phyloP scores from a whole-genome alignment of 37 sponge, comb jelly and placozoan species.

The Halichondria panicea region DNA sequence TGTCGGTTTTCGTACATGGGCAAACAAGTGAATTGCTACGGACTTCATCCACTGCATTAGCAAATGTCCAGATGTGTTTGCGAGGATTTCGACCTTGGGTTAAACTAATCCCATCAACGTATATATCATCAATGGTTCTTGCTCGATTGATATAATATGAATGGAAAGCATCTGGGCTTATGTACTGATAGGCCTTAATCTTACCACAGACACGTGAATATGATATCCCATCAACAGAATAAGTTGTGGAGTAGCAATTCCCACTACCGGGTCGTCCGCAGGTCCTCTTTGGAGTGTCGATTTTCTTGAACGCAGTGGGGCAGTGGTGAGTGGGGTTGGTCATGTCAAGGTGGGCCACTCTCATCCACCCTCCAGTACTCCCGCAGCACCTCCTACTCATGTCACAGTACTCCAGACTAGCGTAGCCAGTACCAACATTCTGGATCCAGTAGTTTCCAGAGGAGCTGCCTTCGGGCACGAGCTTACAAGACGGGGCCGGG shows the following conservation, averaged over 20 bases:
- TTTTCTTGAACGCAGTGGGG: constrained; percentile 6
- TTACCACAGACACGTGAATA: constrained; percentile 32
- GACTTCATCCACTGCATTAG: constrained; percentile 31
- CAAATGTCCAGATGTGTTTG: constrained; percentile 53
- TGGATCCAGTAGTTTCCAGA: constrained; percentile 30
- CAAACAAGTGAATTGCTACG: background rate
- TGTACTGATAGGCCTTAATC: constrained; percentile 20
- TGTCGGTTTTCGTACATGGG: constrained; percentile 10
- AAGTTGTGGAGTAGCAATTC: constrained; percentile 16
- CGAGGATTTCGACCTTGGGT: constrained; percentile 6
- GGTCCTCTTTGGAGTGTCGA: background rate
- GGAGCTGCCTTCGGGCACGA: background rate
- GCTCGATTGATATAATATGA: background rate
- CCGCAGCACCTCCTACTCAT: background rate
- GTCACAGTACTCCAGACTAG: constrained; percentile 14
- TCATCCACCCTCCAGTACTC: constrained; percentile 29
- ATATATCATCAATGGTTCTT: constrained; percentile 10
- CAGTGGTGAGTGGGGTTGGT: constrained; percentile 8
- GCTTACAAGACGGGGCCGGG: constrained; percentile 14
- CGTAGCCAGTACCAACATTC: background rate
- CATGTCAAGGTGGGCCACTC: constrained; percentile 35
- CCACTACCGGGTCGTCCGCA: background rate
- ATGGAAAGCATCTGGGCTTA: constrained; percentile 27
- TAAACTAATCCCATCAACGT: constrained; percentile 29
- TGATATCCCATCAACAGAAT: background rate